These are phyloP conservation scores for Ypsolopha scabrella DNA, from an alignment of 2,888 invertebrate species.

Conservation along the genomic window DNA sequence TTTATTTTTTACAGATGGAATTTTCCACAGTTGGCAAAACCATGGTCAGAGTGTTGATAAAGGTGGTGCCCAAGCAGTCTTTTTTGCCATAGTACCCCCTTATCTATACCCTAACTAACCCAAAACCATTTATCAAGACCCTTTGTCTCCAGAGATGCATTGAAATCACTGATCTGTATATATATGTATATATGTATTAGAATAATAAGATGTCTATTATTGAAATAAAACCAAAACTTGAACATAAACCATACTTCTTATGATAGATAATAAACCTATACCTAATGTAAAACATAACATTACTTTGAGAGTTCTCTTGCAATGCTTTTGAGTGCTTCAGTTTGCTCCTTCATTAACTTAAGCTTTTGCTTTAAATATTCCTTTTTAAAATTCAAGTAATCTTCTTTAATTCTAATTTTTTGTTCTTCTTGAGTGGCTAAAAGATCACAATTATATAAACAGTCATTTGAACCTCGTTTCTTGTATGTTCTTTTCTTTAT, in stretches of 20 bases:
- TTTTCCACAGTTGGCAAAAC: too few species aligned
- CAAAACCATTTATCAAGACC: too few species aligned
- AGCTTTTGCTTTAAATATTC: constrained; percentile 54
- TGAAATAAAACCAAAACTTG: too few species aligned
- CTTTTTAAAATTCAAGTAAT: constrained; percentile 53
- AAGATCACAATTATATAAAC: constrained; percentile 47
- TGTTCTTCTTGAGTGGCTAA: constrained; percentile 42
- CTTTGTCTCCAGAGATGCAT: background rate
- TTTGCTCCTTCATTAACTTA: constrained; percentile 46
- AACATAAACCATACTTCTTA: too few species aligned
- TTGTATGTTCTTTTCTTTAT: constrained; percentile 16
- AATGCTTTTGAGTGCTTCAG: constrained; percentile 52
- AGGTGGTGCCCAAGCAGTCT: too few species aligned
- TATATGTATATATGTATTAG: background rate
- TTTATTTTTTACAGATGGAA: too few species aligned
- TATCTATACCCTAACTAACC: too few species aligned
- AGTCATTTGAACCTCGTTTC: constrained; percentile 15
- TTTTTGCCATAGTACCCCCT: too few species aligned
- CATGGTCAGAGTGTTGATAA: too few species aligned
- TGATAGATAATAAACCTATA: background rate
- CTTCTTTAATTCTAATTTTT: constrained; percentile 49
- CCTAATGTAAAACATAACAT: background rate
- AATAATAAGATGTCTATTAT: too few species aligned
- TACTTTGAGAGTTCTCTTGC: constrained; percentile 38
- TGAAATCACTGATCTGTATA: background rate